phyloP scores from a whole-genome alignment of 2,113 vertebrate genomes.

The Hemibagrus wyckioides region DNA sequence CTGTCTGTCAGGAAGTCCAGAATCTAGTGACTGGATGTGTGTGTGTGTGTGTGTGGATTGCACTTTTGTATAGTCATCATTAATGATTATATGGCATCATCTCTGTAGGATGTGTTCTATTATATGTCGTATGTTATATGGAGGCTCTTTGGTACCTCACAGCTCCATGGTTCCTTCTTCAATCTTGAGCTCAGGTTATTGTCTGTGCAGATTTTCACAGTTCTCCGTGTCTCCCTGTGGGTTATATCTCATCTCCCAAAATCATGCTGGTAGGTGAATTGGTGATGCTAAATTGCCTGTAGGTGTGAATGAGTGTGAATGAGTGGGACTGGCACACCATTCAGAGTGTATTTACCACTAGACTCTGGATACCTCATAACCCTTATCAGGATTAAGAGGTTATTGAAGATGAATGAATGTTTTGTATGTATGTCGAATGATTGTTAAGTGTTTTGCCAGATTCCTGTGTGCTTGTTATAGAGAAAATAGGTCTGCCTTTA shows the following conservation, averaged over 20 bases:
- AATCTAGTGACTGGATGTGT: background rate
- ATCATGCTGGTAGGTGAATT: background rate
- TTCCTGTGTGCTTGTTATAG: background rate
- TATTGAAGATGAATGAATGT: background rate
- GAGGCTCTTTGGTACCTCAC: background rate
- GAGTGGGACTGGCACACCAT: background rate
- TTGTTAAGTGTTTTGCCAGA: background rate
- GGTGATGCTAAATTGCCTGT: background rate
- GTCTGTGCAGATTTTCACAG: background rate
- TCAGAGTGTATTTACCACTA: background rate
- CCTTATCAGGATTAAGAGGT: background rate
- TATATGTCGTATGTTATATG: background rate
- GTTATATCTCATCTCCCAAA: background rate
- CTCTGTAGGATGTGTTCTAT: background rate
- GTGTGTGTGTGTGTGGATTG: background rate
- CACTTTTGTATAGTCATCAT: background rate
- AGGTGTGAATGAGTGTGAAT: background rate
- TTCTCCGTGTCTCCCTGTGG: background rate
- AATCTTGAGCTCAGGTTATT: background rate
- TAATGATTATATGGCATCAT: background rate
- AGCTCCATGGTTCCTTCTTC: background rate
- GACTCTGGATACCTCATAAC: background rate
- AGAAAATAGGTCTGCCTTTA: background rate
- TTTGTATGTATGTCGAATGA: background rate
- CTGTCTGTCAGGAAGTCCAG: too few relatives aligned